These are phyloP conservation scores for Eremophila alpestris DNA, from an alignment of 2,797 vertebrate species.

Conservation along the genomic window DNA sequence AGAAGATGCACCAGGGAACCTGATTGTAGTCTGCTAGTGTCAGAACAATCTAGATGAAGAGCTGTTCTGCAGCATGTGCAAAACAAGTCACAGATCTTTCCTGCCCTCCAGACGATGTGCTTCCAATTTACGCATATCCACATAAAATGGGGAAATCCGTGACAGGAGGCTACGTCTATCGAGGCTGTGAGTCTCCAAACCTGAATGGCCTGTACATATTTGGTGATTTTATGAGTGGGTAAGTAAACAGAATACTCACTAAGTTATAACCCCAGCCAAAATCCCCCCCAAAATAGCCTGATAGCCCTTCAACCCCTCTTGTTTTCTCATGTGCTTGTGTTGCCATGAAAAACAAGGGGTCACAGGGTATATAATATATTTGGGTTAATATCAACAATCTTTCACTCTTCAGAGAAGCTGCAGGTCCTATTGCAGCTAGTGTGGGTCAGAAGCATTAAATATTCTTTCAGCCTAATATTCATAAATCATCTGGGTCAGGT, in stretches of 20 bases:
- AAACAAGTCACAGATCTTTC: not conserved
- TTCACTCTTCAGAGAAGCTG: not conserved
- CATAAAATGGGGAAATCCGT: constrained; percentile 95
- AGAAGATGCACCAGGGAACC: not conserved
- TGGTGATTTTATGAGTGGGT: constrained; percentile 99
- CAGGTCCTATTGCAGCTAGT: not conserved
- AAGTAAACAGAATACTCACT: constrained; percentile 42
- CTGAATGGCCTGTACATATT: constrained; percentile 95
- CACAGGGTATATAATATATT: not conserved
- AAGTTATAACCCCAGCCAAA: not conserved
- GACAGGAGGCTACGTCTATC: constrained; percentile 92
- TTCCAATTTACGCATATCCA: constrained; percentile 93
- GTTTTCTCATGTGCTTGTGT: not conserved
- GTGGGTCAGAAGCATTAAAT: not conserved
- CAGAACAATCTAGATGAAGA: not conserved
- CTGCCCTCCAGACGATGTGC: constrained; percentile 83
- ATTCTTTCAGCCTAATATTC: not conserved
- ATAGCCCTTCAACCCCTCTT: not conserved
- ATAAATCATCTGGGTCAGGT: not conserved
- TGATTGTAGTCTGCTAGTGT: not conserved
- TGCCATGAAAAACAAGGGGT: not conserved
- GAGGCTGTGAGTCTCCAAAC: constrained; percentile 93
- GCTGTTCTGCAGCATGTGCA: not conserved
- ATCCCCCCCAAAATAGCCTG: not conserved
- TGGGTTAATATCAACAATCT: not conserved